Evolutionary conservation across 2,797 vertebrate species (phyloP).

Genomic region (Linurgus olivaceus): DNA sequence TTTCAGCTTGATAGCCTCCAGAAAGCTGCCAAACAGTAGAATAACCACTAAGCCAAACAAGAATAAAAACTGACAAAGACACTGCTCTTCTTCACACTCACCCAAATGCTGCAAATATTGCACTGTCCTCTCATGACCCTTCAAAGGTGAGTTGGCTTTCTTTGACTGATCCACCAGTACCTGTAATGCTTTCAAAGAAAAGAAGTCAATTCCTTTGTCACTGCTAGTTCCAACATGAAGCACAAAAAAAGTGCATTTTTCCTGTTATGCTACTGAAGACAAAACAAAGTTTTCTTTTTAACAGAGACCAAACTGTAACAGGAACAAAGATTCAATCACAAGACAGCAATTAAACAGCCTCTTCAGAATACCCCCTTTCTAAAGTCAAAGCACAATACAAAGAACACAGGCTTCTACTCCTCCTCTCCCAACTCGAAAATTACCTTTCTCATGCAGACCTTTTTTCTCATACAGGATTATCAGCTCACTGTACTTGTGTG

Average conservation of each 20-base stretch:
- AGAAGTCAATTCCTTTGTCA: not conserved
- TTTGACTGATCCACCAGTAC: constrained; percentile 97
- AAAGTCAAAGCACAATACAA: not conserved
- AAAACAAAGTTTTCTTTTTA: not conserved
- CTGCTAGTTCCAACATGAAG: not conserved
- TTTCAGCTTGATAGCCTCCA: not conserved
- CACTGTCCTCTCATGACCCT: constrained; percentile 96
- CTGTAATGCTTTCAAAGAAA: constrained; percentile 84
- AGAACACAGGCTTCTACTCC: not conserved
- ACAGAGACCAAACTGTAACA: not conserved
- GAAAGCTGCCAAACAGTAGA: not conserved
- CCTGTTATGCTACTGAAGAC: not conserved
- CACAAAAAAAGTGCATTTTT: not conserved
- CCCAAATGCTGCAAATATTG: constrained; percentile 96
- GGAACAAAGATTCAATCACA: not conserved
- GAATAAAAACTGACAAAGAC: not conserved
- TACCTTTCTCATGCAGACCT: constrained; percentile 96
- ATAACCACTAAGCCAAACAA: not conserved
- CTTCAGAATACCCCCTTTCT: not conserved
- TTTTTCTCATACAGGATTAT: constrained; percentile 99
- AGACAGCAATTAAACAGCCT: not conserved
- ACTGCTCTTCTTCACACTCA: constrained; percentile 59
- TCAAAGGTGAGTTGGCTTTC: constrained; percentile 97
- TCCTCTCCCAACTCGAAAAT: not conserved
- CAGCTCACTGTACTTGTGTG: constrained; percentile 97